Evolutionary conservation across 2,888 invertebrate species (phyloP), one percentile per base, ranked within the genome.

Genomic region (Agonopterix alstromeriana): DNA sequence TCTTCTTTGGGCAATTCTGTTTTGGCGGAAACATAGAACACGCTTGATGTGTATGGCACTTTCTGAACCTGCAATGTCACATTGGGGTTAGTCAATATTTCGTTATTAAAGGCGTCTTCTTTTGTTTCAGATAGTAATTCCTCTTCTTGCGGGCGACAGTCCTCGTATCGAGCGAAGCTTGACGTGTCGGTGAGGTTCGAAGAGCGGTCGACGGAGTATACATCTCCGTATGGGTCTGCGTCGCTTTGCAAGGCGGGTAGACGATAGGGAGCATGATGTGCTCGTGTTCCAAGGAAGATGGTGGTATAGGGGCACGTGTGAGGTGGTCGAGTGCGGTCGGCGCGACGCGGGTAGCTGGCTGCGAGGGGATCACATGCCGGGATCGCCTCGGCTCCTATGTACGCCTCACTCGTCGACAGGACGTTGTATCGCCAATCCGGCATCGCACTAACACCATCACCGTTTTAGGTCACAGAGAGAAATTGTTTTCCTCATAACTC

Each of bases 361-460:
- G 77, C 81, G 50, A 81, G 77, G 36, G 84, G 87, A 60, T 82
- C 85, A 45, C 73, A 69, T 52, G 70, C 67, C 12, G 77, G 67
- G 45, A 65, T 69, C 43, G 70, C 75, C 53, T 77, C 80, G 52
- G 72, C 75, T 57, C 82, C 77, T 57, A 85, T 77, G 63, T 81
- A 87, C 63, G 88, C 88, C 76, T 89, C 89, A 73, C 84, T 88
- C 65, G 89, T 87, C 60, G 89, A 89, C 65, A 89, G 74, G 65
- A 89, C 87, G 77, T 89, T 89, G 82, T 89, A 87, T 61, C 89
- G 84, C 89, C 89, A 89, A 72, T 89, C 89, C 61, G 89, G 89
- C 89, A 89, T 89, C 63, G 74, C 82, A 70, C 64, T 61, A 69
- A 63, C 70, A 81, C 73, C 84, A 86, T 85, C 77, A 85, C 86